Base-by-base conservation (phyloP, 1,140 invertebrate genomes). In the Drosophila bocki region DNA sequence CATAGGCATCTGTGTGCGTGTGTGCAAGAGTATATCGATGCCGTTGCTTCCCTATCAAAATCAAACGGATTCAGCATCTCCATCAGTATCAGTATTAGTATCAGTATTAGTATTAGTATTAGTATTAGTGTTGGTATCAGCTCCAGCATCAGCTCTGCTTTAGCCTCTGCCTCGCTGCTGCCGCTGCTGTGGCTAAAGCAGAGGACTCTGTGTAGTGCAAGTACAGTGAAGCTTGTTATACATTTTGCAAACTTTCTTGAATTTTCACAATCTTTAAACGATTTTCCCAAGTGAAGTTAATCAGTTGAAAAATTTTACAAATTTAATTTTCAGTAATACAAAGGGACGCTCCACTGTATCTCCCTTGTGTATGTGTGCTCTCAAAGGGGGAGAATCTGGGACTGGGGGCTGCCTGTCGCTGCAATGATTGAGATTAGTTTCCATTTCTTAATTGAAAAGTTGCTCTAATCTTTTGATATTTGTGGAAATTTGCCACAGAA, bases 361-460 rank as follows among this genome's bases (percentile, higher is more conserved):
- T 32, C 8, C 29, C 19, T 11, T 64, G 56, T 32, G 5, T n/a
- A 32, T 33, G 32, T 47, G 45, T 15, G 45, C 45, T 47, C 29
- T 29, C 17, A 60, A 61, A n/a, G 39, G 62, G 57, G n/a, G 11
- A 11, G 8, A 50, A 29, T 50, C 26, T 50, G 22, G 47, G 26
- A 35, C 12, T 63, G 22, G 44, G 44, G 58, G 19, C 56, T 41
- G 62, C 39, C 57, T 62, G 57, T 67, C 59, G 33, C 33, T 70
- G 63, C 37, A 69, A 70, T 70, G 47, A 70, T 70, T 56, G 67
- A 69, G 67, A 70, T 70, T 70, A 70, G 67, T 69, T 70, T 70
- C 67, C 67, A 70, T 70, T 70, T 70, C 67, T 70, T 70, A 70
- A 70, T 70, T 70, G 61, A 70, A 70, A 70, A 69, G 67, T 70